Base-by-base conservation (phyloP, 2,888 invertebrate genomes). In the Leucophenga montana region DNA sequence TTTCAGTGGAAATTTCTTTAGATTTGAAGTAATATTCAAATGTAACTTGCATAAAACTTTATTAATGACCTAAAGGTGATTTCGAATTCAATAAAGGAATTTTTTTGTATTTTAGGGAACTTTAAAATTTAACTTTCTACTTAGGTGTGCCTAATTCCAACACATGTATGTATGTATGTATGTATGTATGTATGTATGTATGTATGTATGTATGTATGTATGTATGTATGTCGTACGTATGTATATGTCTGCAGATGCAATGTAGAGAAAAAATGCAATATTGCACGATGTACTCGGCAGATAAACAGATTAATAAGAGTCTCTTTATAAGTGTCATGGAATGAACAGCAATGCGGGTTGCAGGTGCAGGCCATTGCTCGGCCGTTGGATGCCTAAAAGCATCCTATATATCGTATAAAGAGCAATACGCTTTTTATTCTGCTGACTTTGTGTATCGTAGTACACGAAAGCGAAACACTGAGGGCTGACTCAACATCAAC, bases 351-450 rank as follows among this genome's bases (percentile, higher is more conserved):
- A 54, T 18, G 18, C 16, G 18, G 20, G 13, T 27, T 22, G 6
- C 31, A 57, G 57, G 57, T 57, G 31, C 31, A 31, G 6, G 50
- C 18, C 22, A 27, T 31, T 13, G 61, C 27, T 39, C 22, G 46
- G 64, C 9, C 20, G 22, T 76, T 77, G 74, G 39, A 66, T n/a
- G 70, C 75, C 75, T 71, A 76, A 76, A 75, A 75, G 78, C 71
- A 72, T 69, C 39, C 72, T 22, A 27, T 20, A 16, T 16, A 20
- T 62, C 64, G 13, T 14, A 9, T 27, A 13, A 16, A 20, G 44
- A 22, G 11, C 13, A 46, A 14, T 22, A 64, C 44, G n/a, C 14
- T 50, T 22, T 5, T 50, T 22, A 11, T 65, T 18, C 18, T 61
- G 27, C 16, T 59, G 31, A 64, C 50, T 11, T 50, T n/a, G 50